These are phyloP conservation scores for Sisyra terminalis DNA, from an alignment of 2,888 invertebrate genomes.

Conservation along the genomic window DNA sequence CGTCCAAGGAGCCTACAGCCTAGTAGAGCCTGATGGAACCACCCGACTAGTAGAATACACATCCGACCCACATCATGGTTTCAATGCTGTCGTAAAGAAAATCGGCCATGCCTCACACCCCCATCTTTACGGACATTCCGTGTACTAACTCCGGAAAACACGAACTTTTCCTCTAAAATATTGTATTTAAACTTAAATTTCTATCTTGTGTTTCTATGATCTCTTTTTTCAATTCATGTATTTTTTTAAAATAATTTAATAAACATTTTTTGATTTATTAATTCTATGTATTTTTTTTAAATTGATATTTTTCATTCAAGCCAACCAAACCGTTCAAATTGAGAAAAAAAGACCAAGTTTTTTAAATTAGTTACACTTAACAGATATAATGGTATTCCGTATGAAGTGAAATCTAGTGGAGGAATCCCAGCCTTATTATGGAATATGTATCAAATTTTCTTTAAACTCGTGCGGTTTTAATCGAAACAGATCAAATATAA, in stretches of 20 bases:
- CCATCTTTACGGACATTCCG: neutral
- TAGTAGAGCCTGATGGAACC: constrained; percentile 25
- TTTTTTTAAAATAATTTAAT: no score
- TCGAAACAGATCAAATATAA: no score
- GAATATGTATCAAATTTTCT: no score
- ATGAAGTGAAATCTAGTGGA: no score
- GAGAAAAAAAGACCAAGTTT: no score
- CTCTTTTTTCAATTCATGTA: neutral
- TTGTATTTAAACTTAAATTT: neutral
- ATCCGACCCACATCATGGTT: constrained; percentile 22
- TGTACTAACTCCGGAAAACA: neutral
- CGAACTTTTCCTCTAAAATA: neutral
- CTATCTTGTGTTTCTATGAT: neutral
- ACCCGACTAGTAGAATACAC: constrained; percentile 24
- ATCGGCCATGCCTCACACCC: constrained; percentile 5
- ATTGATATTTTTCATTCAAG: neutral
- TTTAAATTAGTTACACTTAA: no score
- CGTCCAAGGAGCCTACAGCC: constrained; percentile 24
- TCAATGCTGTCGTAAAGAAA: constrained; percentile 18
- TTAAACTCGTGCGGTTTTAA: no score
- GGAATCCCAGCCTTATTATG: no score
- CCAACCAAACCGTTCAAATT: no score
- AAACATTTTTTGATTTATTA: neutral
- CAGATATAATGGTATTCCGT: no score
- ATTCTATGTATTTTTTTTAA: neutral